A percentile compares a stretch with the other conserved stretches of the same genome.
These are phyloP conservation scores for Kryphioiulus occultus DNA, from an alignment of 2,888 invertebrate species.

Conservation along the genomic window DNA sequence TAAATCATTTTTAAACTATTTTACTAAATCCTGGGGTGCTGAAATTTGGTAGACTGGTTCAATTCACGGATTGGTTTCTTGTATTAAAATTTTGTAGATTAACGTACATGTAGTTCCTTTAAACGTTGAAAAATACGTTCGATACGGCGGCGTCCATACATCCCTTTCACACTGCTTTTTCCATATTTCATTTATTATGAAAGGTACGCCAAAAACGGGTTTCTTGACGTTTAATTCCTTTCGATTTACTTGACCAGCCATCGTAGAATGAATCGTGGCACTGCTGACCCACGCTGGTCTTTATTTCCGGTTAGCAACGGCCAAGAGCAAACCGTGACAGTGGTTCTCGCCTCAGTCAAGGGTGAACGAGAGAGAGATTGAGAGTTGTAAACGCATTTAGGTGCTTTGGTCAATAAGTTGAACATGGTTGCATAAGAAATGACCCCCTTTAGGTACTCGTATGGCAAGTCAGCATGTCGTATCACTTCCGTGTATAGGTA, in stretches of 20 bases:
- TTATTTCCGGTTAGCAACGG: not conserved
- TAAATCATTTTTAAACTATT: no score
- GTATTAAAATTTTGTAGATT: no score
- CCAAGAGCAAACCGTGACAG: not conserved
- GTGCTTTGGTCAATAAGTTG: constrained; percentile 28
- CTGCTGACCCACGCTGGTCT: not conserved
- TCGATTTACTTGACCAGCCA: not conserved
- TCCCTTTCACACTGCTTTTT: no score
- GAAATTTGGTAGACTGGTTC: no score
- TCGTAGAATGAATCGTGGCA: not conserved
- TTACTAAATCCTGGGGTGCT: no score
- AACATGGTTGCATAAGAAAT: not conserved
- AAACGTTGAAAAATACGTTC: no score
- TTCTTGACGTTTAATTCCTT: not conserved
- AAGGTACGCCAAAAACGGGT: not conserved
- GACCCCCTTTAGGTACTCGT: constrained; percentile 39
- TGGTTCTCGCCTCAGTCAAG: not conserved
- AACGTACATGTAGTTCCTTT: not conserved
- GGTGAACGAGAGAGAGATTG: not conserved
- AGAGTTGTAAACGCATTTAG: constrained; percentile 41
- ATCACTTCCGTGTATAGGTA: constrained; percentile 42
- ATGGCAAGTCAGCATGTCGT: not conserved
- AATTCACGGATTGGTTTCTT: no score
- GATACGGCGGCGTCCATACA: no score
- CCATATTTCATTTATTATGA: not conserved